These are phyloP conservation scores for Acromyrmex heyeri DNA, from an alignment of 1,140 invertebrate species.

Conservation along the genomic window DNA sequence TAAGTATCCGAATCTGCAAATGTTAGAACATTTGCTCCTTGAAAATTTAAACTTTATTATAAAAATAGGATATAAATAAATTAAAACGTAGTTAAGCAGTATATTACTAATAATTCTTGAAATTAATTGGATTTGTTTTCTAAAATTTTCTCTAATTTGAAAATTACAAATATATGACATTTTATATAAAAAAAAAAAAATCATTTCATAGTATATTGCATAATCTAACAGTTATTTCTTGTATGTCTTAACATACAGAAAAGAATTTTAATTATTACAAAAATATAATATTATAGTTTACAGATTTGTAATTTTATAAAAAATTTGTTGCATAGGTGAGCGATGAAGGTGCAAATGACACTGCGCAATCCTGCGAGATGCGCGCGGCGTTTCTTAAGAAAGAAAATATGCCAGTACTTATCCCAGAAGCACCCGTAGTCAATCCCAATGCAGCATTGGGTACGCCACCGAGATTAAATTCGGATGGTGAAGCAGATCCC, in stretches of 20 bases:
- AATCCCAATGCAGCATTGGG: constrained; percentile 86
- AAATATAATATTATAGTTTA: neutral
- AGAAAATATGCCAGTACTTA: constrained; percentile 84
- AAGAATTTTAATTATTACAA: neutral
- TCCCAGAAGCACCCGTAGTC: constrained; percentile 85
- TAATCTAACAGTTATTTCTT: neutral
- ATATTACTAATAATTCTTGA: neutral
- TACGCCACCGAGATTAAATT: constrained; percentile 85
- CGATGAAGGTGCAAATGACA: constrained; percentile 69
- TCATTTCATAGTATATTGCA: neutral
- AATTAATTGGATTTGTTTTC: neutral
- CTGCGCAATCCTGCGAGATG: constrained; percentile 66
- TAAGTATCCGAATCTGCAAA: constrained; percentile 66
- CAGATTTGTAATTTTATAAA: neutral
- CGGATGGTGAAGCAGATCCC: constrained; percentile 82
- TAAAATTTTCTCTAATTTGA: neutral
- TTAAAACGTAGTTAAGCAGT: neutral
- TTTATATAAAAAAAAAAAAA: neutral
- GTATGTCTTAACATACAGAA: neutral
- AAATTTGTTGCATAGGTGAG: constrained; percentile 45
- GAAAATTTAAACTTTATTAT: neutral
- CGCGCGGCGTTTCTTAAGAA: constrained; percentile 79
- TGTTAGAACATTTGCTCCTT: neutral
- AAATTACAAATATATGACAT: neutral
- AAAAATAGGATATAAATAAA: neutral